phyloP scores from a whole-genome alignment of 1,140 invertebrate species.

The Rhynchophorus ferrugineus region DNA sequence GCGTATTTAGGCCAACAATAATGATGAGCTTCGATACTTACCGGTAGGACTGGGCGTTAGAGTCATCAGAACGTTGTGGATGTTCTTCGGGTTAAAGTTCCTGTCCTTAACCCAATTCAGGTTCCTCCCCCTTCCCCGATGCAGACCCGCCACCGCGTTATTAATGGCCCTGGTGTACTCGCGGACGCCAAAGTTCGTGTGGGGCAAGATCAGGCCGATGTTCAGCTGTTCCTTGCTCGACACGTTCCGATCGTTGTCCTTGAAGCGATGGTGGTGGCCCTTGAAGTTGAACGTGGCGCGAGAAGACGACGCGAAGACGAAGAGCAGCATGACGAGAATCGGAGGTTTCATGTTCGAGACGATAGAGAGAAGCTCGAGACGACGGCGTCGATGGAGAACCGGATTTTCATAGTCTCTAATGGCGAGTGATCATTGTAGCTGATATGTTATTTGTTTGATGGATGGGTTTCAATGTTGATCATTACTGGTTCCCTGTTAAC shows the following conservation, averaged over 20 bases:
- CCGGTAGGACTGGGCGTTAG: conserved; percentile 71
- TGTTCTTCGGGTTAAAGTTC: conserved; percentile 52
- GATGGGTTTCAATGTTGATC: too few relatives aligned
- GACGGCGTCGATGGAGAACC: too few relatives aligned
- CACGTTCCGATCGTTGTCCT: neutral
- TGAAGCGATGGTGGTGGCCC: neutral
- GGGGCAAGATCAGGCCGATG: conserved; percentile 56
- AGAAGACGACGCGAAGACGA: neutral
- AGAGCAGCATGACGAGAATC: neutral
- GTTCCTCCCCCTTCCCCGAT: conserved; percentile 48
- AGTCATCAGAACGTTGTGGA: conserved; percentile 58
- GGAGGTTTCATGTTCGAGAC: neutral
- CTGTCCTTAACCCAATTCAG: conserved; percentile 57
- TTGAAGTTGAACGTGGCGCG: neutral
- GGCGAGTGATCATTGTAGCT: too few relatives aligned
- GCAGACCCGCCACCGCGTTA: conserved; percentile 51
- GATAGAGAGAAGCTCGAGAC: too few relatives aligned
- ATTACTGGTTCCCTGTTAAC: too few relatives aligned
- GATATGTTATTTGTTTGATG: too few relatives aligned
- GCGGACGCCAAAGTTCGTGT: conserved; percentile 56
- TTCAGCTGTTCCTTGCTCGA: conserved; percentile 34
- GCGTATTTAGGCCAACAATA: too few relatives aligned
- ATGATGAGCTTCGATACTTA: too few relatives aligned
- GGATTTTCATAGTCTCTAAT: too few relatives aligned
- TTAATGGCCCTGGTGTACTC: conserved; percentile 62